Evolutionary conservation across 2,113 vertebrate genomes (phyloP), one percentile per base, ranked within the genome.

Genomic region (Gopherus flavomarginatus): DNA sequence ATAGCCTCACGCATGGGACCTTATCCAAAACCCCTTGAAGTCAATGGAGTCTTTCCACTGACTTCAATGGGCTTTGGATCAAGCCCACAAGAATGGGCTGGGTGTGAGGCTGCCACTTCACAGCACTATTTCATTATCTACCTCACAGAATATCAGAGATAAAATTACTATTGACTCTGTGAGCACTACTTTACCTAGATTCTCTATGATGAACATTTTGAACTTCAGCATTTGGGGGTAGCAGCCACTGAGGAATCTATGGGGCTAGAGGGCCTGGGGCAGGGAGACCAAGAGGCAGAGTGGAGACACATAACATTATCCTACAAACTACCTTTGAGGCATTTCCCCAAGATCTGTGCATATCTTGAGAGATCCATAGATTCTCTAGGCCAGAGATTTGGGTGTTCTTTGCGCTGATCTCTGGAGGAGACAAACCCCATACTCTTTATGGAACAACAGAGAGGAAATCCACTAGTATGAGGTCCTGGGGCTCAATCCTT

Each of bases 271-370:
- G 16, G 16, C 22, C 4, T 27, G 26, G 17, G 16, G 59, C 42
- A 52, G 0, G 5, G 17, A 22, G 42, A 6, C 47, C 5, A 17
- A 0, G 2, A 77, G 59, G 53, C 83, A 4, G 1, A 26, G 14
- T 26, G 69, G 47, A 47, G 31, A 72, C 35, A 72, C 65, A n/a
- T n/a, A 57, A 9, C 75, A 35, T 57, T 52, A 77, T n/a, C 59
- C 10, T 54, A 83, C 84, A 53, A 86, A 53, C 2, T 47, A 78
- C 26, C 47, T 35, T 27, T 72, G 16, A 31, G 85, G 16, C 9
- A 42, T 21, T 13, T 47, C 59, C 47, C 16, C 35, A 27, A 13
- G 11, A 4, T 11, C 57, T 80, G 31, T 35, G 19, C 24, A 5
- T 11, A 2, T 78, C 54, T 21, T 17, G 49, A 57, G 50, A 35